A percentile compares a stretch with the other conserved stretches of the same genome.
These are phyloP conservation scores for Stenchaetothrips biformis DNA, from an alignment of 2,888 invertebrate genomes.

Conservation along the genomic window DNA sequence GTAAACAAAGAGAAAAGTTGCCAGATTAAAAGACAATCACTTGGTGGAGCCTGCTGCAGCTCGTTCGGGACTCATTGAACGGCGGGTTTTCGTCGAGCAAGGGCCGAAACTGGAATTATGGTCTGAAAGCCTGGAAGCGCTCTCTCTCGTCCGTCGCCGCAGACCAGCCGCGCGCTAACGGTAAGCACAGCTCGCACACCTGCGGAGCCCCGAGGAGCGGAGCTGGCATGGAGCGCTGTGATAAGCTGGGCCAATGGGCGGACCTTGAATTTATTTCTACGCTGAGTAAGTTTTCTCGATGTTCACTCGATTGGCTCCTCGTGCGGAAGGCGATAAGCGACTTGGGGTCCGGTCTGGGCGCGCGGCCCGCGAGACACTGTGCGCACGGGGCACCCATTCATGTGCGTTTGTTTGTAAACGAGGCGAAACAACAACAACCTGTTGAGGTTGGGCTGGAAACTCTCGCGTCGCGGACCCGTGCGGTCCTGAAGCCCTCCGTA, in stretches of 20 bases:
- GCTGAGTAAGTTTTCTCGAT: not conserved
- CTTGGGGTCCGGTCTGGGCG: too few species aligned
- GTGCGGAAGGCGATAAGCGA: not conserved
- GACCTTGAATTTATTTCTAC: not conserved
- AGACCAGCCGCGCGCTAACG: not conserved
- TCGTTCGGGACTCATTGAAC: not conserved
- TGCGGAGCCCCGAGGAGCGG: not conserved
- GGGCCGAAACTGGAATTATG: not conserved
- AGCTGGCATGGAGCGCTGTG: not conserved
- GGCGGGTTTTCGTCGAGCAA: not conserved
- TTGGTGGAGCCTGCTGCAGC: not conserved
- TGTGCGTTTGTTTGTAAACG: slow-evolving; percentile 6
- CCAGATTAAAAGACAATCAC: not conserved
- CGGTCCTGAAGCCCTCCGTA: not conserved
- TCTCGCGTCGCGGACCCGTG: not conserved
- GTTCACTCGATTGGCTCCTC: not conserved
- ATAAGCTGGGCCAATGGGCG: not conserved
- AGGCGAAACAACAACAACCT: slow-evolving; percentile 19
- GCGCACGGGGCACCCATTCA: not conserved
- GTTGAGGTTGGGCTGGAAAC: not conserved
- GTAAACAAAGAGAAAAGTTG: slow-evolving; percentile 7
- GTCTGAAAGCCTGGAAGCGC: not conserved
- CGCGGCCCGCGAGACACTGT: too few species aligned
- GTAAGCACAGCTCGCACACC: not conserved
- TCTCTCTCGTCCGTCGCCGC: not conserved